Percentiles rank a stretch among this genome's conserved stretches.
Conservation (phyloP, 23 tunicate species). For the Clavelina lepadiformis region DNA sequence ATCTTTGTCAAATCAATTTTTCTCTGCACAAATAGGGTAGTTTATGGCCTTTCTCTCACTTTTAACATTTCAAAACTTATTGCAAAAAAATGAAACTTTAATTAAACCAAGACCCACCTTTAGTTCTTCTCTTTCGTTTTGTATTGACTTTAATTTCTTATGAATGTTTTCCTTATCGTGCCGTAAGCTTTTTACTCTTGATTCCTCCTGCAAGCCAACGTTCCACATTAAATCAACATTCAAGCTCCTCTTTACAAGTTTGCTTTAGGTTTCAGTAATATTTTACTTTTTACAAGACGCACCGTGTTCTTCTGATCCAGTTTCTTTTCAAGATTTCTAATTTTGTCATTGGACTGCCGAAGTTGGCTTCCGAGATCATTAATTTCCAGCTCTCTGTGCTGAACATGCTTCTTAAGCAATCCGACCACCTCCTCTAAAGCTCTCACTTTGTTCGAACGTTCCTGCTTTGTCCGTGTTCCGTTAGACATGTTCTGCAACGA, state of each 20-base stretch:
- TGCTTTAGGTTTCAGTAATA: no score
- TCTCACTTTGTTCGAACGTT: constrained; percentile 33
- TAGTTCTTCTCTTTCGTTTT: constrained; percentile 23
- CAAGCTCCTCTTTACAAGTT: no score
- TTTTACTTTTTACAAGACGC: no score
- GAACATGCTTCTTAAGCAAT: constrained; percentile 58
- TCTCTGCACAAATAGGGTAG: constrained; percentile 1
- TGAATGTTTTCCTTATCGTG: constrained; percentile 16
- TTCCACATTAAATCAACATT: no score
- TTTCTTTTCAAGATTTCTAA: constrained; percentile 26
- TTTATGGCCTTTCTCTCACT: no score
- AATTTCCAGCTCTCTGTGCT: constrained; percentile 48
- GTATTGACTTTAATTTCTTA: constrained; percentile 4
- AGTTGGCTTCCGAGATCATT: constrained; percentile 34
- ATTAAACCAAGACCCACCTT: constrained; percentile 15
- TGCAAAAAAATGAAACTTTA: no score
- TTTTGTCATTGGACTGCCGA: constrained; percentile 32
- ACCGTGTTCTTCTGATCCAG: constrained; percentile 24
- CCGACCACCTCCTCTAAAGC: constrained; percentile 61
- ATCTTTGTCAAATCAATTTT: constrained; percentile 5
- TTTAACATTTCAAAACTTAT: no score
- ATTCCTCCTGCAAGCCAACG: constrained; percentile 11
- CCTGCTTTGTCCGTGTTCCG: no score
- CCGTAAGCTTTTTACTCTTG: constrained; percentile 17
- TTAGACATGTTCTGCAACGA: no score